A percentile compares a stretch with the other conserved stretches of the same genome.
These are phyloP conservation scores for Deroptyus accipitrinus DNA, from an alignment of 2,113 vertebrate species.

Conservation along the genomic window DNA sequence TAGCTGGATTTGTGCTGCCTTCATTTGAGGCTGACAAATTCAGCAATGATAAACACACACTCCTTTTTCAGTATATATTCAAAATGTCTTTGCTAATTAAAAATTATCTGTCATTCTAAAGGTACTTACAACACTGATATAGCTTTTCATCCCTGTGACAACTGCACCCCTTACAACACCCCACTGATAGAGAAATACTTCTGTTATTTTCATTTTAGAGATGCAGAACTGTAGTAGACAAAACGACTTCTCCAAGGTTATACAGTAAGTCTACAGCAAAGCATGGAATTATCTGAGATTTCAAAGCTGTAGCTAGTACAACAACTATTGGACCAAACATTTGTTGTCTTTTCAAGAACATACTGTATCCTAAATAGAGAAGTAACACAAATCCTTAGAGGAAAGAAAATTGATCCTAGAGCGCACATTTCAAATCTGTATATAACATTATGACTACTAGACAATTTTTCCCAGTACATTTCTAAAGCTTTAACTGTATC, in stretches of 20 bases:
- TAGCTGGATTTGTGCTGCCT: background rate
- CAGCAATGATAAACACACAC: background rate
- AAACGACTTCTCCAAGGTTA: background rate
- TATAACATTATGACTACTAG: background rate
- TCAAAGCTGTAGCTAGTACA: background rate
- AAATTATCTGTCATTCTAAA: background rate
- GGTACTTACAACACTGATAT: background rate
- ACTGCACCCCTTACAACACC: background rate
- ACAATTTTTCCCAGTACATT: background rate
- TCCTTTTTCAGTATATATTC: background rate
- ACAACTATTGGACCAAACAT: background rate
- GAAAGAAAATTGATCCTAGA: conserved; percentile 3
- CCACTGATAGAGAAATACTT: background rate
- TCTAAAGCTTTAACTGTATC: background rate
- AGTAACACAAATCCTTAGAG: background rate
- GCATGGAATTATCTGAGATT: background rate
- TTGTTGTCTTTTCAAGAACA: background rate
- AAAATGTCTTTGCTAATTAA: background rate
- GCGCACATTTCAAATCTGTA: background rate
- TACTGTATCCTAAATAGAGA: background rate
- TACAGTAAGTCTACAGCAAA: background rate
- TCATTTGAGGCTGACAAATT: background rate
- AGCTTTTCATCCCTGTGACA: background rate
- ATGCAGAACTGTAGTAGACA: background rate
- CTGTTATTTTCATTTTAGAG: background rate